A percentile compares a stretch with the other conserved stretches of the same genome.
These are phyloP conservation scores for Danio tinwini DNA, from an alignment of 2,797 vertebrate species.

Conservation along the genomic window DNA sequence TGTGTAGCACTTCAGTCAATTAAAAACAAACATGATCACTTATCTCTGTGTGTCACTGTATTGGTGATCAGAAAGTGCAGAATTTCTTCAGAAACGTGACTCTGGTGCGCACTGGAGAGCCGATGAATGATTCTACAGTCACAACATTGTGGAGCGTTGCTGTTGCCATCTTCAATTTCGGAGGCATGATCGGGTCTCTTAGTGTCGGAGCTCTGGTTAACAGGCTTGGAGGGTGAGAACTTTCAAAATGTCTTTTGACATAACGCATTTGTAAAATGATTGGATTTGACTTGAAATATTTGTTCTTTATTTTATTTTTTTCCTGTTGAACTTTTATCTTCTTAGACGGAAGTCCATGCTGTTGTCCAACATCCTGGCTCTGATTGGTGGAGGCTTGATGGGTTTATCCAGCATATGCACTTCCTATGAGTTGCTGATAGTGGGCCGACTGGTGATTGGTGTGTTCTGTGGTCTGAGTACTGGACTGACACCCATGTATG, in stretches of 20 bases:
- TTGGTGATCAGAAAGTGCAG: constrained; percentile 81
- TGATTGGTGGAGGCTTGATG: constrained; percentile 84
- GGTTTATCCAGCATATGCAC: constrained; percentile 77
- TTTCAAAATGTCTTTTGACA: background rate
- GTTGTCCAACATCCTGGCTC: constrained; percentile 83
- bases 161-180: constrained; percentile 92
- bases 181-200: constrained; percentile 94
- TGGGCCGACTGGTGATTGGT: constrained; percentile 88
- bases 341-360: constrained; percentile 91
- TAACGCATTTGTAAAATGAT: background rate
- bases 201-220: constrained; percentile 87
- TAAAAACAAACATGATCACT: background rate
- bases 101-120: constrained; percentile 57
- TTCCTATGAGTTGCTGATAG: constrained; percentile 87
- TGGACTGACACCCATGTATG: constrained; percentile 94
- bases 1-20: background rate
- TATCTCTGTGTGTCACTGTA: background rate
- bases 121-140: constrained; percentile 61
- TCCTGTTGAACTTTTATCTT: background rate
- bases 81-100: constrained; percentile 83
- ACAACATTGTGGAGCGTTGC: constrained; percentile 89
- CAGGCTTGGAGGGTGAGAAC: constrained; percentile 89
- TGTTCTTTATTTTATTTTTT: no score
- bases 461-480: constrained; percentile 91
- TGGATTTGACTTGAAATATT: no score